A percentile compares a stretch with the other conserved stretches of the same genome.
These are phyloP conservation scores for Crax fasciolata DNA, from an alignment of 2,797 vertebrate species.

Conservation along the genomic window DNA sequence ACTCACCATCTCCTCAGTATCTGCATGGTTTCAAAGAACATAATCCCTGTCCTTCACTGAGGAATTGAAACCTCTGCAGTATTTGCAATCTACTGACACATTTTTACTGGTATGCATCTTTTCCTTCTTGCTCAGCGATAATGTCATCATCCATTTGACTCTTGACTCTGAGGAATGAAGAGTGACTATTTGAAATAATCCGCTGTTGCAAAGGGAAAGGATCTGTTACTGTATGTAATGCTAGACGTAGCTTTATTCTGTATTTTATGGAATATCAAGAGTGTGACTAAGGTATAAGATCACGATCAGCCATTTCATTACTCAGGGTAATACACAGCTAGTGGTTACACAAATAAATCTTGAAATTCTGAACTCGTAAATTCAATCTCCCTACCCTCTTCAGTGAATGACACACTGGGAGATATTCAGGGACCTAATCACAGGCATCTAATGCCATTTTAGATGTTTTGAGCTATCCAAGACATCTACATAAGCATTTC, in stretches of 20 bases:
- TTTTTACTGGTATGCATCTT: conserved; percentile 54
- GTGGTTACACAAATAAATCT: conserved; percentile 8
- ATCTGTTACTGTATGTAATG: conserved; percentile 36
- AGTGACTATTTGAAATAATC: conserved; percentile 37
- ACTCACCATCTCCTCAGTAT: neutral
- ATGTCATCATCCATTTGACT: conserved; percentile 43
- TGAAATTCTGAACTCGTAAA: neutral
- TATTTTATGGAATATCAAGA: conserved; percentile 12
- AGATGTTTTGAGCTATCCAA: neutral
- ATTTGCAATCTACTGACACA: conserved; percentile 43
- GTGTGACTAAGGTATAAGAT: neutral
- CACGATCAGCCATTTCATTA: conserved; percentile 6
- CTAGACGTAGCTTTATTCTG: neutral
- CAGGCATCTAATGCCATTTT: neutral
- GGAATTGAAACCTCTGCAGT: conserved; percentile 29
- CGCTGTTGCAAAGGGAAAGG: conserved; percentile 9
- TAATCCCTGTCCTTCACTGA: conserved; percentile 13
- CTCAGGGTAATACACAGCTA: neutral
- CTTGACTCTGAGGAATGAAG: conserved; percentile 37
- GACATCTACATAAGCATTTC: neutral
- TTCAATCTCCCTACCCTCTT: neutral
- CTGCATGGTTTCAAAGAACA: conserved; percentile 9
- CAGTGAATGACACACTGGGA: neutral
- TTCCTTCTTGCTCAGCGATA: conserved; percentile 5
- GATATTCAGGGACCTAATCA: conserved; percentile 10